Percentiles rank a stretch among this genome's conserved stretches.
These are phyloP conservation scores for Aplysina aerophoba DNA, from an alignment of 37 sponge, comb jelly and placozoan genomes.

Conservation along the genomic window DNA sequence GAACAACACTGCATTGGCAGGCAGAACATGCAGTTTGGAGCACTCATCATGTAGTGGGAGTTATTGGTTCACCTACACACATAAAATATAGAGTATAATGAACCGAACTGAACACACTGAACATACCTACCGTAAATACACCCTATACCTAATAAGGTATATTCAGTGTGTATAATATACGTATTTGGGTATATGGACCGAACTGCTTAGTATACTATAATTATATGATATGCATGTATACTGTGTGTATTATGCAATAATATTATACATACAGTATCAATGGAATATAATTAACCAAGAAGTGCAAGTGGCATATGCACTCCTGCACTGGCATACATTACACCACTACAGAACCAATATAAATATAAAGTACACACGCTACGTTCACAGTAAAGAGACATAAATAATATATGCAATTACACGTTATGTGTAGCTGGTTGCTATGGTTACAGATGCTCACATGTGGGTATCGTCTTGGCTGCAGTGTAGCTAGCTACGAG, in stretches of 20 bases:
- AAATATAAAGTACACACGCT: too few species aligned
- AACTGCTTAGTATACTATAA: too few species aligned
- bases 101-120: too few species aligned
- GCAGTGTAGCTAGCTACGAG: constrained; percentile 45
- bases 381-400: too few species aligned
- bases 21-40: neutral
- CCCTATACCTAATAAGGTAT: too few species aligned
- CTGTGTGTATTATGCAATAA: neutral
- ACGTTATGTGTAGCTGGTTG: neutral
- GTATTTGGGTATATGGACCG: too few species aligned
- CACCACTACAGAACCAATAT: constrained; percentile 23
- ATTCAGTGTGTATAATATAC: too few species aligned
- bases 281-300: neutral
- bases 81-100: too few species aligned
- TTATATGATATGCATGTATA: neutral
- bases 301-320: neutral
- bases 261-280: neutral
- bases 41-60: neutral
- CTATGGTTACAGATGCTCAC: constrained; percentile 2
- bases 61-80: too few species aligned
- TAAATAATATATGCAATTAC: too few species aligned
- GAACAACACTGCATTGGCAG: neutral
- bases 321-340: neutral
- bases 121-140: too few species aligned
- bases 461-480: constrained; percentile 36